These are phyloP conservation scores for Oceanites oceanicus DNA, from an alignment of 2,113 vertebrate genomes.

Conservation along the genomic window DNA sequence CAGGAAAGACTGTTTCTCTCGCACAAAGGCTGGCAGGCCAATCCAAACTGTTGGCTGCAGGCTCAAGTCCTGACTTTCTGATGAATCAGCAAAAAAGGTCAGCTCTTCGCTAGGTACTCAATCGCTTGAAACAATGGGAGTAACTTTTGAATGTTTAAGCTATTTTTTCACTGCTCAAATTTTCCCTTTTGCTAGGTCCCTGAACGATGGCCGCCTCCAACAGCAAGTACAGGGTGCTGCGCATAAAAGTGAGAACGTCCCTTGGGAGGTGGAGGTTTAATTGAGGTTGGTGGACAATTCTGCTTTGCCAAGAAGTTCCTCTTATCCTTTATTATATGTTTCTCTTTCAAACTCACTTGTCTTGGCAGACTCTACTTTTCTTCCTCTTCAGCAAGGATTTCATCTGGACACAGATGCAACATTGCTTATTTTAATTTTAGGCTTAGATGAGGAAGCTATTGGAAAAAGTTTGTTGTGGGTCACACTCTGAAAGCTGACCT, in stretches of 20 bases:
- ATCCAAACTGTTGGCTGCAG: neutral
- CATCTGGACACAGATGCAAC: neutral
- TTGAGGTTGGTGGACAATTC: neutral
- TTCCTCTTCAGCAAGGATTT: neutral
- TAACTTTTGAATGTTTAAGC: neutral
- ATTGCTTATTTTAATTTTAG: neutral
- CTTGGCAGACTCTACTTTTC: neutral
- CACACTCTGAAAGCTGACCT: neutral
- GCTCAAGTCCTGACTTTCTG: neutral
- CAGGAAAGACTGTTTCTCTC: neutral
- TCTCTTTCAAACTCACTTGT: neutral
- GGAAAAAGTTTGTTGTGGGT: slow-evolving; percentile 7
- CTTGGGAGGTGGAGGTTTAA: neutral
- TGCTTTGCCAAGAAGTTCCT: neutral
- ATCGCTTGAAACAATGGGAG: neutral
- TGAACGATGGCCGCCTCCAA: neutral
- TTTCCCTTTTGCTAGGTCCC: neutral
- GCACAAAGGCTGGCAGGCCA: neutral
- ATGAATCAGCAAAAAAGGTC: neutral
- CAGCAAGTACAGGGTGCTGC: neutral
- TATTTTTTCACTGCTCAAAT: neutral
- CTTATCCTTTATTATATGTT: neutral
- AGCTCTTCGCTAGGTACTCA: neutral
- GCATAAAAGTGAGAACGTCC: neutral
- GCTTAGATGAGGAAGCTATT: neutral